Evolutionary conservation across 2,888 invertebrate genomes (phyloP), one percentile per base, ranked within the genome.

Genomic region (Eledona agricola): DNA sequence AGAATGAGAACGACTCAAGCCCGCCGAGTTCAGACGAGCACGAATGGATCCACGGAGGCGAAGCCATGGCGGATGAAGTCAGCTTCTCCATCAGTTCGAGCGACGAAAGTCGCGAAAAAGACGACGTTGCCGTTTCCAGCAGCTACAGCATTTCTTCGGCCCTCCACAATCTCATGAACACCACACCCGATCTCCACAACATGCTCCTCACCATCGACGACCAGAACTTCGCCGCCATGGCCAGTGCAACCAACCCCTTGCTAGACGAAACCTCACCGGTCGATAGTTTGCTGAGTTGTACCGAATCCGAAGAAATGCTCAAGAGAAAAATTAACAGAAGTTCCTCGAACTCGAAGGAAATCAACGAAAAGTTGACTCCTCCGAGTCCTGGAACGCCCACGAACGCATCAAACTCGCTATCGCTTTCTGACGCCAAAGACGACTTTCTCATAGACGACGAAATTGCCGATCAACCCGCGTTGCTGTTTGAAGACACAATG

Each of bases 391-490:
- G 88, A 1, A 89, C 90, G 0, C 90, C 91, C 1, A 90, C 90
- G 0, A 88, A 89, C 64, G 79, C 78, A 1, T 89, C 90, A 0
- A 88, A 88, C 47, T 90, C 90, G 0, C 76, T 90, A 0, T 90
- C 90, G 0, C 77, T 91, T n/a, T 90, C 90, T 0, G 90, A 91
- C 60, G 89, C 89, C 9, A 80, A 88, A 57, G 90, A 91, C 72
- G 90, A 91, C 73, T 91, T 86, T 75, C 83, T 93, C 55, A 86
- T 86, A 55, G 93, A 94, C 67, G 93, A 94, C 65, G 93, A 94
- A 76, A 93, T 94, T 54, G 90, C 90, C 25, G 93, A 94, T 77
- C 93, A 94, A 70, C 93, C 93, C 5, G 92, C 88, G 1, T 73
- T 94, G 57, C 80, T 90, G 6, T 90, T 91, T 67, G 86, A 87